These are phyloP conservation scores for Pteropus rufus DNA, from an alignment of 2,797 vertebrate species.

Conservation along the genomic window DNA sequence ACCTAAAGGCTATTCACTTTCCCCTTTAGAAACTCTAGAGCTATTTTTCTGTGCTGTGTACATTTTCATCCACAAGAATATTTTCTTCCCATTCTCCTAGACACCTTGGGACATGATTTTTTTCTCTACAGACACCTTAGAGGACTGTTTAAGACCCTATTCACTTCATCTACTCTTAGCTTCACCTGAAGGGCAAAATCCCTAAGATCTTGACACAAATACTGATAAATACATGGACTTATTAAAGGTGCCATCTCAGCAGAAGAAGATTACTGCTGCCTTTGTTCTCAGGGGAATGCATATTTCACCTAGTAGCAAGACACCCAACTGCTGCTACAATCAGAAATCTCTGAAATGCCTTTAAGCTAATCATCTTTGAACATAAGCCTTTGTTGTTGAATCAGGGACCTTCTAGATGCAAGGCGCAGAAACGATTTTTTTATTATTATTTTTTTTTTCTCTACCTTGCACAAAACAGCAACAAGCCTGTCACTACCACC, in stretches of 20 bases:
- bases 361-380: constrained; percentile 87
- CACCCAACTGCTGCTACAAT: constrained; percentile 82
- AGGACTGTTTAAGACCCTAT: constrained; percentile 79
- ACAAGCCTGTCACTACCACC: constrained; percentile 89
- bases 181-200: constrained; percentile 84
- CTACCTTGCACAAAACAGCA: constrained; percentile 86
- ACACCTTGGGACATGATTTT: constrained; percentile 79
- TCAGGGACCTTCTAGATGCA: constrained; percentile 81
- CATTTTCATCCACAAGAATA: constrained; percentile 74
- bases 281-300: constrained; percentile 85
- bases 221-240: constrained; percentile 86
- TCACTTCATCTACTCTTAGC: constrained; percentile 79
- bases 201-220: constrained; percentile 84
- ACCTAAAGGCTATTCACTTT: constrained; percentile 54
- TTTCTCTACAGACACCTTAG: constrained; percentile 79
- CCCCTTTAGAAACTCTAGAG: constrained; percentile 66
- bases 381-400: constrained; percentile 84
- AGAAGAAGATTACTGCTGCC: constrained; percentile 79
- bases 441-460: constrained; percentile 56
- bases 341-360: constrained; percentile 84
- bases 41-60: constrained; percentile 79
- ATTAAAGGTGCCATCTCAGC: constrained; percentile 87
- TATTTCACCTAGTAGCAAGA: constrained; percentile 85
- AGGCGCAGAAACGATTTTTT: constrained; percentile 77
- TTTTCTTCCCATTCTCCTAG: constrained; percentile 75